phyloP scores from a whole-genome alignment of 2,888 invertebrate species.

The Lumbricus terrestris region DNA sequence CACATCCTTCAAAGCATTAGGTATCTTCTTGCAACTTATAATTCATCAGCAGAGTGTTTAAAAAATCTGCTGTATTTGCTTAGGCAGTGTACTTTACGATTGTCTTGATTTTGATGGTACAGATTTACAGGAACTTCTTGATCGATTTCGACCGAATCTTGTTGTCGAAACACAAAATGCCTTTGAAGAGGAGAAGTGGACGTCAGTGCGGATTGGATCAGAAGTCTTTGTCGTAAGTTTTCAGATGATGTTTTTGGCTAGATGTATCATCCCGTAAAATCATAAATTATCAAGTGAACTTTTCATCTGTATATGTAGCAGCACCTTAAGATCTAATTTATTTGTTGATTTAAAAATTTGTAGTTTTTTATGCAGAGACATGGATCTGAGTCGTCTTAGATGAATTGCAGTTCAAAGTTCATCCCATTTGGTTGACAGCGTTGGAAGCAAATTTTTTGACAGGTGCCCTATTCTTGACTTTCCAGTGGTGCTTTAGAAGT shows the following conservation, averaged over 20 bases:
- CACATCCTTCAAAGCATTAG: background rate
- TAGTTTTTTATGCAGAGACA: too few relatives aligned
- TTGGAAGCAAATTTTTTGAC: too few relatives aligned
- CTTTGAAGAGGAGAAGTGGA: constrained; percentile 78
- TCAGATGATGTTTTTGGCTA: too few relatives aligned
- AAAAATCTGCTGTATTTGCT: background rate
- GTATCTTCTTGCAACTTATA: background rate
- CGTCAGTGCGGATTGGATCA: constrained; percentile 45
- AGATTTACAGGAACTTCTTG: constrained; percentile 66
- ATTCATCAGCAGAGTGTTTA: too few relatives aligned
- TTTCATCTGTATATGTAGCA: background rate
- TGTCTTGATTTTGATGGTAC: background rate
- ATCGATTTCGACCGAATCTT: constrained; percentile 87
- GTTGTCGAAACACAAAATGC: constrained; percentile 71
- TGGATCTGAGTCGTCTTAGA: too few relatives aligned
- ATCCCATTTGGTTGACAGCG: too few relatives aligned
- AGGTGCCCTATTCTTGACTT: too few relatives aligned
- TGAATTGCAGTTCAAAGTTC: too few relatives aligned
- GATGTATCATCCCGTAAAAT: background rate
- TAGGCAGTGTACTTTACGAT: background rate
- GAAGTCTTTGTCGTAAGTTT: constrained; percentile 61
- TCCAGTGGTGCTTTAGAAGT: too few relatives aligned
- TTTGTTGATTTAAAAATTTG: background rate
- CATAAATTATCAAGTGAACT: background rate
- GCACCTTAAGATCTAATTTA: background rate